Evolutionary conservation across 2,888 invertebrate genomes (phyloP).

Genomic region (Tipula vernalis): DNA sequence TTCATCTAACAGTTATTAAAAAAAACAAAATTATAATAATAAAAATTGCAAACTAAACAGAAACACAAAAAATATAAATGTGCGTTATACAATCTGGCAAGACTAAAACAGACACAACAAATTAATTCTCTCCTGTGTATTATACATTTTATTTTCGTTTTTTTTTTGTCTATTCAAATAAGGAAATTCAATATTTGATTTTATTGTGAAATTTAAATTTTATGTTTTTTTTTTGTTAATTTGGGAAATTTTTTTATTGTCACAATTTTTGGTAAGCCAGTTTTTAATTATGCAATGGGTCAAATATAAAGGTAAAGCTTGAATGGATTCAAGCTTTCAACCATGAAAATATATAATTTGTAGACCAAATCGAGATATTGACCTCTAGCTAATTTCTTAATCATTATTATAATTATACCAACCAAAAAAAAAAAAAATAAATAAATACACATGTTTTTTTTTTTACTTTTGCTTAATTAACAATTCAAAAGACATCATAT

Average conservation of each 20-base stretch:
- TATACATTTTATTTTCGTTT: not conserved
- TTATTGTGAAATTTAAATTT: not conserved
- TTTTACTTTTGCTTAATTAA: not conserved
- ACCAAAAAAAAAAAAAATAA: not conserved
- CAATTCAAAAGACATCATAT: not conserved
- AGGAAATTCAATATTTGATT: not conserved
- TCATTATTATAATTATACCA: not conserved
- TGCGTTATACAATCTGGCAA: not conserved
- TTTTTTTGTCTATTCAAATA: not conserved
- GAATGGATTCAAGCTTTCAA: too few relatives aligned
- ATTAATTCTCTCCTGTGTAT: not conserved
- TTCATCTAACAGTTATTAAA: not conserved
- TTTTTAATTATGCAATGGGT: not conserved
- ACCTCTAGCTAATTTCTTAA: not conserved
- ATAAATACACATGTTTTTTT: not conserved
- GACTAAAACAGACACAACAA: not conserved
- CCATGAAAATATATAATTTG: not conserved
- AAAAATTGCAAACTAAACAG: not conserved
- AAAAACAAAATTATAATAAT: not conserved
- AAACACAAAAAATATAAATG: not conserved
- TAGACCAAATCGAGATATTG: not conserved
- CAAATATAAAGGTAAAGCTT: not conserved
- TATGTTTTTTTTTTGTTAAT: not conserved
- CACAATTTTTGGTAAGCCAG: not conserved
- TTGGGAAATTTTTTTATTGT: not conserved